These are phyloP conservation scores for Agriopis aurantiaria DNA, from an alignment of 2,888 invertebrate genomes.

Conservation along the genomic window DNA sequence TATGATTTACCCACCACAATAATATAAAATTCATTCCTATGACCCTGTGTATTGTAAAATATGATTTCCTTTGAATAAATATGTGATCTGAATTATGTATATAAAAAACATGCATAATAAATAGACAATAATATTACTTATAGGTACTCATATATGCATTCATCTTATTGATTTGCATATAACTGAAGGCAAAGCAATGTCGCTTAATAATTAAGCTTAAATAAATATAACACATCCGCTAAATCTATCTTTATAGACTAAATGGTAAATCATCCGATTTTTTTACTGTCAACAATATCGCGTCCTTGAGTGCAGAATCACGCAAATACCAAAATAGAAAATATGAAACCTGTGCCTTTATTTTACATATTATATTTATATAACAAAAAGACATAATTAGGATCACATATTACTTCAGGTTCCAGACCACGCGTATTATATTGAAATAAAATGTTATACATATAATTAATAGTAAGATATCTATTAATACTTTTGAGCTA, in stretches of 20 bases:
- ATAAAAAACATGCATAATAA: constrained; percentile 8
- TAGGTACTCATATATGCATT: neutral
- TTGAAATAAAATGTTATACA: constrained; percentile 21
- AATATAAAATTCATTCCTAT: constrained; percentile 15
- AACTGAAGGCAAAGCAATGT: neutral
- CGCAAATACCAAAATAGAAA: neutral
- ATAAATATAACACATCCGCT: no score
- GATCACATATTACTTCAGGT: constrained; percentile 23
- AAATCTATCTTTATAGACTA: no score
- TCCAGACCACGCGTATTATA: constrained; percentile 32
- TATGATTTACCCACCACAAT: neutral
- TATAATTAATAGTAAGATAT: constrained; percentile 30
- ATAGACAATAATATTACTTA: constrained; percentile 17
- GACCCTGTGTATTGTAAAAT: constrained; percentile 3
- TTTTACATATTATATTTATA: constrained; percentile 10
- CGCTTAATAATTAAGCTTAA: neutral
- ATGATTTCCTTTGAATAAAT: constrained; percentile 1
- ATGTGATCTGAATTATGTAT: constrained; percentile 32
- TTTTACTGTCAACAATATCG: neutral
- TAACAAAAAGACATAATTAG: constrained; percentile 13
- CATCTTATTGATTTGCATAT: constrained; percentile 5
- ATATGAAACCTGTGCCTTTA: constrained; percentile 22
- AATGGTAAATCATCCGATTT: no score
- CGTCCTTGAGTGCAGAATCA: neutral
- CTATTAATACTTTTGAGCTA: constrained; percentile 18